Evolutionary conservation across 2,113 vertebrate species (phyloP), one percentile per base, ranked within the genome.

Genomic region (Eidolon helvum): DNA sequence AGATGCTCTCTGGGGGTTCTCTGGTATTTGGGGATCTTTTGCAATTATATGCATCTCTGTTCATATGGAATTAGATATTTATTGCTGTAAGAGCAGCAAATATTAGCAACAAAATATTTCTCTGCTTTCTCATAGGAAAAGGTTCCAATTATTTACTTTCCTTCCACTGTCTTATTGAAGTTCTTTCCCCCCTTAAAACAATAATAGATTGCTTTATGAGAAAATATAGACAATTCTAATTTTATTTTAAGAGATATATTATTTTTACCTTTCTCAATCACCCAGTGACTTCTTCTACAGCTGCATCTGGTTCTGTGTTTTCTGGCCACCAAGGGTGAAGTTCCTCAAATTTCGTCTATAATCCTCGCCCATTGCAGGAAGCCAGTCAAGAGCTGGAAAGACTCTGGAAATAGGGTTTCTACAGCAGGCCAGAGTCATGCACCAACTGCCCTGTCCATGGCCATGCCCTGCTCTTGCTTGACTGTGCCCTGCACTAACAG

Each of bases 211-310:
- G 65, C 24, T 53, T 75, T 55, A 94, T 33, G 45, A 95, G 45
- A 96, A 50, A 90, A 93, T 53, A 79, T 0, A 71, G 15, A 78
- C 35, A 77, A 22, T 55, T 48, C 43, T 77, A 71, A 85, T 72
- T 91, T 82, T 79, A 50, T 72, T 61, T 87, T 92, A 83, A 96
- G 38, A 91, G 33, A 78, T 35, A 65, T 22, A 45, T 75, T 87
- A 59, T 50, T 93, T 93, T 96, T 96, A 96, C 93, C 97, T 96
- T 94, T 97, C 45, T 95, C 80, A 65, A 65, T 55, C 87, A 92
- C 53, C 33, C 53, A 82, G 8, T 59, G 30, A 24, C 11, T 91
- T 90, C 94, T 48, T 95, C 57, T 5, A 72, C 77, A 38, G 50
- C 55, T 65, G 59, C 35, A 45, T 84, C 74, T 66, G 66, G 21